Conservation (phyloP, 2,797 vertebrate genomes). For the Cryptoblepharus egeriae region DNA sequence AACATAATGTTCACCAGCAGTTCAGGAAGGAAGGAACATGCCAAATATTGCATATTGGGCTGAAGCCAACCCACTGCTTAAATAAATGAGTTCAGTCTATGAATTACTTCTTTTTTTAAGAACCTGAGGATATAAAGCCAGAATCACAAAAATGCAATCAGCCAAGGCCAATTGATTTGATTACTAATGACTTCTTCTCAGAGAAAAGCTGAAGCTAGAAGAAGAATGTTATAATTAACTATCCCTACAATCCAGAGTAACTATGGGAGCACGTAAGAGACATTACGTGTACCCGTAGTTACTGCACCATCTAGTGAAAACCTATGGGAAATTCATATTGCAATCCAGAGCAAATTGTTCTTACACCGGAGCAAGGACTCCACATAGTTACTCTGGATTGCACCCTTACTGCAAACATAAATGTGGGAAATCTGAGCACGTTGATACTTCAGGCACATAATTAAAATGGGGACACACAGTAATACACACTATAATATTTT, state of each 20-base stretch:
- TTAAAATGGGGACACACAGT: conserved; percentile 1
- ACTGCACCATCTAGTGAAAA: too few species aligned
- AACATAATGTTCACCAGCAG: conserved; percentile 46
- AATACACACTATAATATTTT: not conserved
- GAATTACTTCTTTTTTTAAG: conserved; percentile 15
- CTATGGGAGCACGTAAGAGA: too few species aligned
- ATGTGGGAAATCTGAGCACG: not conserved
- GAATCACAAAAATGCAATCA: conserved; percentile 33
- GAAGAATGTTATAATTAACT: not conserved
- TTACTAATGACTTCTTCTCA: conserved; percentile 27
- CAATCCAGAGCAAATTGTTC: too few species aligned
- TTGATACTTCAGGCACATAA: not conserved
- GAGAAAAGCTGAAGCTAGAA: conserved; percentile 35
- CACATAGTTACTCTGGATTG: too few species aligned
- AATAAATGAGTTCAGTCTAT: conserved; percentile 45
- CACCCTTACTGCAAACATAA: conserved; percentile 20
- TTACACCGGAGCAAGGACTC: too few species aligned
- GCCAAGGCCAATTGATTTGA: conserved; percentile 35
- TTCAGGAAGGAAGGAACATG: conserved; percentile 26
- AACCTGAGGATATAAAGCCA: conserved; percentile 34
- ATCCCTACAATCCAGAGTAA: too few species aligned
- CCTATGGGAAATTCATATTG: too few species aligned
- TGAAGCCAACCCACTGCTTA: conserved; percentile 1
- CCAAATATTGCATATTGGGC: conserved; percentile 14
- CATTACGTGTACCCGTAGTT: too few species aligned